A percentile compares a stretch with the other conserved stretches of the same genome.
Evolutionary conservation across 2,797 vertebrate species (phyloP).

Genomic region (Dermochelys coriacea): DNA sequence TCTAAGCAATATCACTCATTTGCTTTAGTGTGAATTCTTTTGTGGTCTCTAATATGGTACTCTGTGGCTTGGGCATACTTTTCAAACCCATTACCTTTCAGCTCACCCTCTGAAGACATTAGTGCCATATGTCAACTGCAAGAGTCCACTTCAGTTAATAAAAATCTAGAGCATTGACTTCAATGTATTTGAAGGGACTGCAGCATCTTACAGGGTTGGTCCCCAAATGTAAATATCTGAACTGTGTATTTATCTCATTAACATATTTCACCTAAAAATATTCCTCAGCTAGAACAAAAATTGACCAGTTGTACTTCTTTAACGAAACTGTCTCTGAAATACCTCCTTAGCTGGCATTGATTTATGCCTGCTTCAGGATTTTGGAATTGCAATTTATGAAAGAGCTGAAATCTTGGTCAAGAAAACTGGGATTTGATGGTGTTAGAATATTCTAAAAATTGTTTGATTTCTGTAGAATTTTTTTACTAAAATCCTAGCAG

Average conservation of each 20-base stretch:
- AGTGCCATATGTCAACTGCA: fast-evolving
- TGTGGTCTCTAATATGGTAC: neutral
- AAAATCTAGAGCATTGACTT: neutral
- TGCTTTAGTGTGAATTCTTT: neutral
- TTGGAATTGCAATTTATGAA: neutral
- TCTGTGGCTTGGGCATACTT: neutral
- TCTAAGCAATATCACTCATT: neutral
- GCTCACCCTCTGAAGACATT: neutral
- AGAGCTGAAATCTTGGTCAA: neutral
- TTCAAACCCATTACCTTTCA: neutral
- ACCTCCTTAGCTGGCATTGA: neutral
- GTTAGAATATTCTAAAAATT: neutral
- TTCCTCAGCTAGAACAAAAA: neutral
- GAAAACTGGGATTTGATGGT: neutral
- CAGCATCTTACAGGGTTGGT: fast-evolving
- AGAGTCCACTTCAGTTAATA: neutral
- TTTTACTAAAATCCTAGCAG: neutral
- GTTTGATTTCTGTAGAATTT: neutral
- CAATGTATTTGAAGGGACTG: neutral
- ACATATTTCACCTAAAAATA: neutral
- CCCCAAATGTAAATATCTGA: neutral
- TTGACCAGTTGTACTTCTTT: neutral
- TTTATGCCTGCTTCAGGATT: neutral
- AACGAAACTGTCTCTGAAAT: neutral
- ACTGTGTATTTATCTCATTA: neutral